Evolutionary conservation across 2,113 vertebrate genomes (phyloP).

Genomic region (Ptilonorhynchus violaceus): DNA sequence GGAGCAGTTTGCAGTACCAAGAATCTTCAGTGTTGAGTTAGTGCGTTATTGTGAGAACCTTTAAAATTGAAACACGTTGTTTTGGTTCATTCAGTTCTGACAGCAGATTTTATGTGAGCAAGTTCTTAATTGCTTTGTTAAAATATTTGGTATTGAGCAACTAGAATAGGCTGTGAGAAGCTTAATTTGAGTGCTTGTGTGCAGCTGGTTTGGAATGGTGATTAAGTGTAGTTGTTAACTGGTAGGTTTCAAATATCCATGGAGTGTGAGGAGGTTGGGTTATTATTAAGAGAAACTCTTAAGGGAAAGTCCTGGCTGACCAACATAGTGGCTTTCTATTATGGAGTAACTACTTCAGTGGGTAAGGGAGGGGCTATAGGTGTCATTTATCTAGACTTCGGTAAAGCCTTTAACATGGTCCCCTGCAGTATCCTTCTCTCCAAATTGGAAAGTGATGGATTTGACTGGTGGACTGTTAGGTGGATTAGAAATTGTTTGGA

Average conservation of each 20-base stretch:
- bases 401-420: neutral
- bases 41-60: neutral
- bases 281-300: neutral
- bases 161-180: neutral
- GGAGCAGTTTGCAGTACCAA: neutral
- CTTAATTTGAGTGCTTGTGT: neutral
- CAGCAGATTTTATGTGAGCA: neutral
- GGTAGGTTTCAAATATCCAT: neutral
- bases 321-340: neutral
- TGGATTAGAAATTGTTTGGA: neutral
- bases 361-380: neutral
- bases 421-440: neutral
- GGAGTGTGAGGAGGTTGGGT: neutral
- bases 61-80: neutral
- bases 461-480: neutral
- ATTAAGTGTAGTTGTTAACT: neutral
- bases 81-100: neutral
- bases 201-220: neutral
- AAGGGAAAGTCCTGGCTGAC: neutral
- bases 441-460: neutral
- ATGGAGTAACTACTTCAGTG: neutral
- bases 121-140: neutral
- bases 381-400: neutral
- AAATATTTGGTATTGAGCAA: neutral
- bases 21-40: neutral